Evolutionary conservation across 2,113 vertebrate genomes (phyloP).

Genomic region (Egretta garzetta): DNA sequence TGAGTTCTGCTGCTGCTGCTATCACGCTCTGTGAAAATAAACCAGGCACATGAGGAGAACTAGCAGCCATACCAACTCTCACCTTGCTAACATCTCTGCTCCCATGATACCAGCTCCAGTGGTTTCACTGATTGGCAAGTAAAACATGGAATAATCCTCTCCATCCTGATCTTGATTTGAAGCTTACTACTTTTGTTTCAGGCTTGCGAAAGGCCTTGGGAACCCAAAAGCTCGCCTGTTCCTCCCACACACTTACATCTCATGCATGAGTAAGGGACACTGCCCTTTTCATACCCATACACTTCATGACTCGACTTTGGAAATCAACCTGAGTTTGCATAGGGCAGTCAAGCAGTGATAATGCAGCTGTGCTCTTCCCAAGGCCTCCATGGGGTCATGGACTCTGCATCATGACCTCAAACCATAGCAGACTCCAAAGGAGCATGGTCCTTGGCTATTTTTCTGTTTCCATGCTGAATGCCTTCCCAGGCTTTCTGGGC

Average conservation of each 20-base stretch:
- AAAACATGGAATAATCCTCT: not conserved
- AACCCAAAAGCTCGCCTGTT: not conserved
- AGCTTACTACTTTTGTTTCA: not conserved
- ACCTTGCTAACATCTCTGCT: not conserved
- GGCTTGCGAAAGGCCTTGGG: not conserved
- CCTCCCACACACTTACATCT: not conserved
- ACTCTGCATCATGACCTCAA: not conserved
- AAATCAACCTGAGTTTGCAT: not conserved
- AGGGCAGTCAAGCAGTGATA: not conserved
- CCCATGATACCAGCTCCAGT: not conserved
- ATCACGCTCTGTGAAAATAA: not conserved
- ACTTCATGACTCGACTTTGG: not conserved
- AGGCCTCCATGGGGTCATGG: rapidly evolving
- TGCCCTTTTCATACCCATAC: not conserved
- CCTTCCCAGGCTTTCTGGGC: not conserved
- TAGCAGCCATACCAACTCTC: not conserved
- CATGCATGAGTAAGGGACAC: not conserved
- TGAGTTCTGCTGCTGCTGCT: not conserved
- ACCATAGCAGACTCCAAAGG: not conserved
- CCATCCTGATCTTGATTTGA: not conserved
- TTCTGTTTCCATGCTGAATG: not conserved
- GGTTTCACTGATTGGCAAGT: not conserved
- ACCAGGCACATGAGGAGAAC: not conserved
- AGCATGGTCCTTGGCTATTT: not conserved
- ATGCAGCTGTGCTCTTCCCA: not conserved